Base-by-base conservation (phyloP, 2,797 vertebrate genomes). In the Rhyacichthys aspro region DNA sequence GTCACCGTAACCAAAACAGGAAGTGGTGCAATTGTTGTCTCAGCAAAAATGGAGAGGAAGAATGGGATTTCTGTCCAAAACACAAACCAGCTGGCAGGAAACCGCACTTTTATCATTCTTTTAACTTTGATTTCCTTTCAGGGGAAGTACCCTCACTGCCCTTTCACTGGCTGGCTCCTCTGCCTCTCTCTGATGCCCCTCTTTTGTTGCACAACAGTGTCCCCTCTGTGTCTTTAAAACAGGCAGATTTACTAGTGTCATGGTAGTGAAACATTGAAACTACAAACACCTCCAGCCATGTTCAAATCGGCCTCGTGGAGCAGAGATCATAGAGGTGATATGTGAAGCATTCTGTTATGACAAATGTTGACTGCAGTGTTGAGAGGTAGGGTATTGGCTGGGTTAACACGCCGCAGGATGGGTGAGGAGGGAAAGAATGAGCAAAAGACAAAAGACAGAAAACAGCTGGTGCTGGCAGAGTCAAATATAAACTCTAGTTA, bases 71-170 rank as follows among this genome's bases (percentile, higher is more conserved):
- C 88, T 89, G 87, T 77, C 66, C 86, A 70, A 83, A 92, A 91
- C 85, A 88, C 86, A 67, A 77, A 79, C 65, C 92, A 94, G 91
- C 92, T 93, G 93, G 86, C 91, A 94, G 93, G 93, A 95, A 92
- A 90, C 84, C 59, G 43, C 81, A 76, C 89, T 83, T 87, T 85
- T 88, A 92, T 92, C 83, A 86, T 89, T 88, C 86, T 89, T 88
- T 88, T 82, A 85, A 86, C 78, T 82, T 91, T 89, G 89, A 91
- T 92, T 93, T 94, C 92, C 92, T 91, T 90, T 89, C 84, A 58
- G 46, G 85, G 87, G 86, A 92, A 85, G 84, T 77, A 72, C 78
- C 82, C 75, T 86, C 60, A 36, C 67, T 81, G 72, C 71, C 67
- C 70, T 80, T 67, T 75, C 43, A 3, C 78, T 73, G 18, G 28